Percentiles rank a stretch among this genome's conserved stretches.
Evolutionary conservation across 2,888 invertebrate species (phyloP).

Genomic region (Lasioglossum figueresi): DNA sequence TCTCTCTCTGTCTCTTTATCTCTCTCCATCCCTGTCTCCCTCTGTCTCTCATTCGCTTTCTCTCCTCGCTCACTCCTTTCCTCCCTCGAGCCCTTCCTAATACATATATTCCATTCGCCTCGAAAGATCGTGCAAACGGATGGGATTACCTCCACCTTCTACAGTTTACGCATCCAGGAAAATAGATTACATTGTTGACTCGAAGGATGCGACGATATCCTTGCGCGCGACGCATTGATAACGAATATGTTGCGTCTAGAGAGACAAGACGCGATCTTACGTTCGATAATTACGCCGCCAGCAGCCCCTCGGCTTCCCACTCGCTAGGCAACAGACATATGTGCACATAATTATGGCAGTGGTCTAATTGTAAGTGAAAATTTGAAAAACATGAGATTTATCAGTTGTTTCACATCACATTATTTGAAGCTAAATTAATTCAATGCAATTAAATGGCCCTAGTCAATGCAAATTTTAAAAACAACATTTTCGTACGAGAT

Average conservation of each 20-base stretch:
- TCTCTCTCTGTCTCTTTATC: not conserved
- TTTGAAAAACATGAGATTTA: too few relatives aligned
- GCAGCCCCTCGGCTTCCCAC: not conserved
- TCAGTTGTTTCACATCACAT: too few relatives aligned
- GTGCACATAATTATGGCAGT: too few relatives aligned
- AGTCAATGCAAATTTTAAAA: too few relatives aligned
- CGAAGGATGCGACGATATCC: conserved; percentile 25
- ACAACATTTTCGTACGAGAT: too few relatives aligned
- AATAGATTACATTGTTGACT: conserved; percentile 61
- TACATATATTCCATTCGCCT: conserved; percentile 55
- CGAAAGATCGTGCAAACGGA: conserved; percentile 74
- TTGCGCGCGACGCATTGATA: conserved; percentile 15
- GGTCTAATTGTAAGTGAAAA: too few relatives aligned
- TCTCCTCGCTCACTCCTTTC: conserved; percentile 25
- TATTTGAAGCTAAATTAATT: too few relatives aligned
- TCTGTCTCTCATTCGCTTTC: not conserved
- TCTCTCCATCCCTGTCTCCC: not conserved
- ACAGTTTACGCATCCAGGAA: conserved; percentile 58
- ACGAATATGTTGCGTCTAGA: not conserved
- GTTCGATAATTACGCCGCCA: not conserved
- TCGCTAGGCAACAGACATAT: not conserved
- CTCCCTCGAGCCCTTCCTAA: conserved; percentile 76
- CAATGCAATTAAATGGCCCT: too few relatives aligned
- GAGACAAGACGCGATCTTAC: not conserved
- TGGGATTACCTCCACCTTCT: conserved; percentile 70